These are phyloP conservation scores for Onychostruthus taczanowskii DNA, from an alignment of 2,113 vertebrate species.

Conservation along the genomic window DNA sequence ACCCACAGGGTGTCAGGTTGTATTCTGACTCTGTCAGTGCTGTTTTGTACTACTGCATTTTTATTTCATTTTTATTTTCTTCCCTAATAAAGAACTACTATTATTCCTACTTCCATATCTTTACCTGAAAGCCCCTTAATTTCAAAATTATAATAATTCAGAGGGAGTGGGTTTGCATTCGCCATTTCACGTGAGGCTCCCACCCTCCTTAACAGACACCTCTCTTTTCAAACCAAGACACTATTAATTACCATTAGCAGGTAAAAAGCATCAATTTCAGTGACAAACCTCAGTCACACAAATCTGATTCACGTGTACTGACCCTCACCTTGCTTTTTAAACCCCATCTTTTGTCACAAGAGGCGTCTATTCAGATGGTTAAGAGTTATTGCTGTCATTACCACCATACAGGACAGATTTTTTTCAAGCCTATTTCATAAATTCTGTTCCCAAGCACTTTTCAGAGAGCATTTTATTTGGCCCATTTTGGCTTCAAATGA, in stretches of 20 bases:
- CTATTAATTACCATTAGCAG: neutral
- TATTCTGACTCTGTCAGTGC: neutral
- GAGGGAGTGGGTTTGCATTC: neutral
- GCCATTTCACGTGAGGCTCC: neutral
- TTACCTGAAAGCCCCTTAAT: neutral
- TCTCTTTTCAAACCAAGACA: neutral
- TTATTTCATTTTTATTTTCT: neutral
- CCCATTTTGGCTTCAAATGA: neutral
- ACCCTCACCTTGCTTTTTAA: neutral
- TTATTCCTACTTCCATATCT: neutral
- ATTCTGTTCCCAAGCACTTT: neutral
- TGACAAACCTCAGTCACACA: neutral
- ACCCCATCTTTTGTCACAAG: neutral
- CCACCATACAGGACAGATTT: neutral
- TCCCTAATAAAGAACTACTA: neutral
- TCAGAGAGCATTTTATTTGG: neutral
- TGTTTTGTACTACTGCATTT: neutral
- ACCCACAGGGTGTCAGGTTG: neutral
- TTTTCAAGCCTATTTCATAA: neutral
- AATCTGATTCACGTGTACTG: fast-evolving
- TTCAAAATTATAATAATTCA: neutral
- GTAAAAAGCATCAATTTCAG: neutral
- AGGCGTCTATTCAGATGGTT: neutral
- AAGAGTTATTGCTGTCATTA: neutral
- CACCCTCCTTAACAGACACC: neutral